Base-by-base conservation (phyloP, 2,797 vertebrate species). In the Enteromius fasciolatus region DNA sequence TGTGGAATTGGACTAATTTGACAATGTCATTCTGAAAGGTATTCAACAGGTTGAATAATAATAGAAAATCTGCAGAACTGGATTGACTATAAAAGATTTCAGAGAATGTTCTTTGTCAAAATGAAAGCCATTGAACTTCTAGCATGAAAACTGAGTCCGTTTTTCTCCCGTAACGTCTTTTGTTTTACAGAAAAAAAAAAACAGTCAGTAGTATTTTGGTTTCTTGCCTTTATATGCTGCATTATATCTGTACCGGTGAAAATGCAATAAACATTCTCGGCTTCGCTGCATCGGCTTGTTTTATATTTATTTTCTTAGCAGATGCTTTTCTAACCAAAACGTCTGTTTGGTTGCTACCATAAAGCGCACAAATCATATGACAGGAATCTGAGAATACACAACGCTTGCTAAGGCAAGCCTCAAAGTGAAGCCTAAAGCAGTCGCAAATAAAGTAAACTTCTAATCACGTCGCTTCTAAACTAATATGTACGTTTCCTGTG, bases 381-480 rank as follows among this genome's bases (percentile, higher is more conserved):
- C 17, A 31, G 48, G 59, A 52, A n/a, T 48, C 15, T 25, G 61
- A 31, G 46, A 52, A 31, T 39, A 12, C 18, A n/a, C 41, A 10
- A 1, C 3, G 10, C 20, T 74, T 36, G 31, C 54, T 23, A 68
- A 54, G 48, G n/a, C 46, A 54, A 23, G 20, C 57, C 39, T 63
- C 64, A 11, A 9, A 54, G 33, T 2, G 28, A 81, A 75, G 14
- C 57, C 44, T 66, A 63, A 74, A 81, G 57, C 46, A 5, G 11
- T 64, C 23, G 3, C 80, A 54, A 66, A 74, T 28, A 39, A 4
- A 81, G 57, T 74, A 28, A 52, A 81, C 44, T 25, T 70, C 28
- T 25, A 54, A 69, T 72, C 52, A 33, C 74, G 31, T 64, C 31
- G 1, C 70, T n/a, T 75, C 69, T 82, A 57, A 81, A 81, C 70